These are phyloP conservation scores for Reinhardtius hippoglossoides DNA, from an alignment of 2,113 vertebrate genomes.

Conservation along the genomic window DNA sequence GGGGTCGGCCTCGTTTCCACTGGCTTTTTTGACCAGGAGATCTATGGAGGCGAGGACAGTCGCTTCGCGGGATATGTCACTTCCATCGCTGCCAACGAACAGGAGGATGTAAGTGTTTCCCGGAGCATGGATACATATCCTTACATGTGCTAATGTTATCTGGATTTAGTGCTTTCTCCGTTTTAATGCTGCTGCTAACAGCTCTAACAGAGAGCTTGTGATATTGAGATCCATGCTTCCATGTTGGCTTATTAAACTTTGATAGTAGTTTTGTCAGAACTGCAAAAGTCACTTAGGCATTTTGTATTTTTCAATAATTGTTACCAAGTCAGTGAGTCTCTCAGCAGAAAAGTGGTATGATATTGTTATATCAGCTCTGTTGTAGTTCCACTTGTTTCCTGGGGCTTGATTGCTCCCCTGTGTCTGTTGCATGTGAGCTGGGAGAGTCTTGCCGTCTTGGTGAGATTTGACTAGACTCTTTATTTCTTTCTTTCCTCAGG, in stretches of 20 bases:
- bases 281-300: not conserved
- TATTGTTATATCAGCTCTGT: too few species aligned
- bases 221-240: too few species aligned
- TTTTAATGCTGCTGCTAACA: too few species aligned
- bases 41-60: conserved; percentile 97
- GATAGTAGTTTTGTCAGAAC: too few species aligned
- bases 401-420: conserved; percentile 35
- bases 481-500: conserved; percentile 79
- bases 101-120: conserved; percentile 91
- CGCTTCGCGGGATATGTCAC: conserved; percentile 98
- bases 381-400: not conserved
- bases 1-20: conserved; percentile 98
- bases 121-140: not conserved
- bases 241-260: too few species aligned
- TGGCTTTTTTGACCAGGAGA: conserved; percentile 97
- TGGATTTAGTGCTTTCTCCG: too few species aligned
- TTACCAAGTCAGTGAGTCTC: not conserved
- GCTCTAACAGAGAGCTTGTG: too few species aligned
- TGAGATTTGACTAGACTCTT: conserved; percentile 62
- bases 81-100: conserved; percentile 97
- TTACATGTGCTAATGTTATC: too few species aligned
- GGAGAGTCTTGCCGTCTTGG: conserved; percentile 47
- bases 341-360: not conserved
- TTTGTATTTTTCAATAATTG: too few species aligned
- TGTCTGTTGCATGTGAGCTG: conserved; percentile 50